These are phyloP conservation scores for Ceratitis capitata DNA, from an alignment of 1,140 invertebrate genomes.

Conservation along the genomic window DNA sequence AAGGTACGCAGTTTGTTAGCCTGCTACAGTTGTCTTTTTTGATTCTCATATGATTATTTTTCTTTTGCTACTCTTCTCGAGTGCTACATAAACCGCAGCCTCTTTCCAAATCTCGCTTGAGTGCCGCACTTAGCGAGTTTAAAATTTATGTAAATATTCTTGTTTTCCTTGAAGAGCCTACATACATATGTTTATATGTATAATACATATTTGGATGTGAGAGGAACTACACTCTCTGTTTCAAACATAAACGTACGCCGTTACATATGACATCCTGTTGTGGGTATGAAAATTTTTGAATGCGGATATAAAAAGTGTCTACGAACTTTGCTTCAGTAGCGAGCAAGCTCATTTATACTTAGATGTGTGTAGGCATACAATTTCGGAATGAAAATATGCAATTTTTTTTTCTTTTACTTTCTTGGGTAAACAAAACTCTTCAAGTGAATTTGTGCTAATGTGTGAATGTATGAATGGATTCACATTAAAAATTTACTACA, in stretches of 20 bases:
- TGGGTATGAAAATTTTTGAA: background rate
- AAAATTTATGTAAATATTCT: conserved; percentile 5
- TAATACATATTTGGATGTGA: background rate
- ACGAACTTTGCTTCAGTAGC: background rate
- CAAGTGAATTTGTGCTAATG: background rate
- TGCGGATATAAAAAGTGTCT: background rate
- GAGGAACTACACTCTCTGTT: background rate
- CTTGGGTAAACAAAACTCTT: background rate
- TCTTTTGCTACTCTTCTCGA: background rate
- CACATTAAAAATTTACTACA: background rate
- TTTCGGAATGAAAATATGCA: background rate
- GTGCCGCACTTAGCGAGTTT: conserved; percentile 22
- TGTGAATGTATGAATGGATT: background rate
- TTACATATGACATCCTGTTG: background rate
- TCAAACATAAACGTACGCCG: background rate
- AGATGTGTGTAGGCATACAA: background rate
- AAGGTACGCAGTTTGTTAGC: no score
- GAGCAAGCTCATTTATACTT: no score
- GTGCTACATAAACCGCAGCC: background rate
- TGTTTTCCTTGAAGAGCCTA: background rate
- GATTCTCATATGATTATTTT: background rate
- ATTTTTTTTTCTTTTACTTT: no score
- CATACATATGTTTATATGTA: background rate
- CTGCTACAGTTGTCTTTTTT: no score
- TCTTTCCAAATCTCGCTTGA: background rate